A percentile compares a stretch with the other conserved stretches of the same genome.
These are phyloP conservation scores for Bombyx huttoni DNA, from an alignment of 2,888 invertebrate genomes.

Conservation along the genomic window DNA sequence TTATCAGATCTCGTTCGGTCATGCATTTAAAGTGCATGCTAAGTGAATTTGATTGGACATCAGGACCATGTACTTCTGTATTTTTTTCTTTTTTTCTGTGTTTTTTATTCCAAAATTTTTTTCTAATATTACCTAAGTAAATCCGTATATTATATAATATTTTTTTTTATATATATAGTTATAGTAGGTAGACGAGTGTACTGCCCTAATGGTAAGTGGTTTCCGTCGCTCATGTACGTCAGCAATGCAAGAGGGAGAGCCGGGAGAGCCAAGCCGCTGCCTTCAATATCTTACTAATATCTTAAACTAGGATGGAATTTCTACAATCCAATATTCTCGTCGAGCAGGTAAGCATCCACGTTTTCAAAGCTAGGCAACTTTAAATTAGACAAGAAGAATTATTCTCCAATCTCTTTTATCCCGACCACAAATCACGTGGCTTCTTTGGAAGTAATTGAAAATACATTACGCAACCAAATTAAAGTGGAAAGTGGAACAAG, in stretches of 20 bases:
- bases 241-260: slow-evolving; percentile 37
- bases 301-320: neutral
- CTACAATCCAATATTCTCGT: too few relatives aligned
- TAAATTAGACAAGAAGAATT: slow-evolving; percentile 58
- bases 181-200: too few relatives aligned
- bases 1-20: slow-evolving; percentile 56
- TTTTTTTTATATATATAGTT: too few relatives aligned
- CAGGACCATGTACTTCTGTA: slow-evolving; percentile 20
- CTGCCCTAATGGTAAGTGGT: too few relatives aligned
- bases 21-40: slow-evolving; percentile 33
- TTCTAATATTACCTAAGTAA: too few relatives aligned
- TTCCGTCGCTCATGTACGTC: too few relatives aligned
- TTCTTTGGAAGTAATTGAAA: slow-evolving; percentile 70
- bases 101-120: neutral
- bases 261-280: too few relatives aligned
- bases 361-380: slow-evolving; percentile 22
- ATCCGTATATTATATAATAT: too few relatives aligned
- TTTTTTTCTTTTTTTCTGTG: slow-evolving; percentile 5
- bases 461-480: slow-evolving; percentile 73
- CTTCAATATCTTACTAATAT: too few relatives aligned
- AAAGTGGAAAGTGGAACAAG: slow-evolving; percentile 71
- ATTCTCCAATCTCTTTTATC: slow-evolving; percentile 56
- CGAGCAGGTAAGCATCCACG: too few relatives aligned
- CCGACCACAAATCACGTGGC: slow-evolving; percentile 63
- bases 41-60: slow-evolving; percentile 36